These are phyloP conservation scores for Falco berigora DNA, from an alignment of 2,797 vertebrate genomes.

Conservation along the genomic window DNA sequence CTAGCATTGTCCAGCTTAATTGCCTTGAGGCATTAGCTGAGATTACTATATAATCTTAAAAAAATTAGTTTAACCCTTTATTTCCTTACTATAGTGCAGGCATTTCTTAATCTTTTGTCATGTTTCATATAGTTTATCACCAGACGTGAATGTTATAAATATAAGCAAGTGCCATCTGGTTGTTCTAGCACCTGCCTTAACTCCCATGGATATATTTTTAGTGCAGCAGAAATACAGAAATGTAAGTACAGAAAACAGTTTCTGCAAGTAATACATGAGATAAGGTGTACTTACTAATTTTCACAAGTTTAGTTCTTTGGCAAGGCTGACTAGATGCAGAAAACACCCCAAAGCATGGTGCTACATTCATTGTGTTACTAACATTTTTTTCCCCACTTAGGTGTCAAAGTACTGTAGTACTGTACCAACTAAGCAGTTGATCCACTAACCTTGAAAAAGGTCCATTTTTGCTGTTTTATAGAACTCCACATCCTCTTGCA, in stretches of 20 bases:
- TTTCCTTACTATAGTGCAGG: background rate
- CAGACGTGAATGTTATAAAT: constrained; percentile 7
- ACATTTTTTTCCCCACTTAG: background rate
- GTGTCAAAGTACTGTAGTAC: background rate
- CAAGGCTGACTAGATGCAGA: background rate
- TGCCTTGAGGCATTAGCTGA: background rate
- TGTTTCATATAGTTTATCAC: constrained; percentile 2
- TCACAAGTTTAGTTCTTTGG: background rate
- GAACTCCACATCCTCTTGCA: background rate
- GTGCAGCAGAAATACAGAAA: background rate
- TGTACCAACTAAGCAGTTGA: background rate
- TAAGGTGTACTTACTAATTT: background rate
- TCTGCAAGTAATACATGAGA: background rate
- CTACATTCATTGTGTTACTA: background rate
- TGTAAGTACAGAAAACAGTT: background rate
- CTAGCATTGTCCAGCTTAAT: background rate
- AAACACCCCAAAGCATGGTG: background rate
- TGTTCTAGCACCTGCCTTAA: constrained; percentile 48
- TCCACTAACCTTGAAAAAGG: background rate
- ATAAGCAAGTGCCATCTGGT: constrained; percentile 38
- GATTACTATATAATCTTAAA: background rate
- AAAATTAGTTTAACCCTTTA: background rate
- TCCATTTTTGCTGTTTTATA: background rate
- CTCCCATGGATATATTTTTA: constrained; percentile 40
- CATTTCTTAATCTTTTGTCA: background rate